These are phyloP conservation scores for Oryctolagus cuniculus DNA, from an alignment of 2,113 vertebrate genomes.

Conservation along the genomic window DNA sequence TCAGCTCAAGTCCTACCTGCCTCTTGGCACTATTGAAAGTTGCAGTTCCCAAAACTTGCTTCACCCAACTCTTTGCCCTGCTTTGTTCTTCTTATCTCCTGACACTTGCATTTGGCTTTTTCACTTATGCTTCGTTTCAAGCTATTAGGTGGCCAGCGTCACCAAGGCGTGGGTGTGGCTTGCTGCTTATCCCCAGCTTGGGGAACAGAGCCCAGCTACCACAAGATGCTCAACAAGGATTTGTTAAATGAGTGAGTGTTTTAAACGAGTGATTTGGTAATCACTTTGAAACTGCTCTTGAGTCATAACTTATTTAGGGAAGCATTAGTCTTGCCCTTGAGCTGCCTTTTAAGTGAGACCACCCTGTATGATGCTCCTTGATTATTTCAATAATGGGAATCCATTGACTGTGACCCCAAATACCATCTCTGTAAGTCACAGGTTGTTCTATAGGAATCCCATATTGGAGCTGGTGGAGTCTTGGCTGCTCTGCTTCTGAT, in stretches of 20 bases:
- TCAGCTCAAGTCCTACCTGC: not conserved
- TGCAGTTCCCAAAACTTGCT: not conserved
- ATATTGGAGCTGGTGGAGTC: too few relatives aligned
- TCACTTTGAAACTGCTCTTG: not conserved
- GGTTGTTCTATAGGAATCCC: not conserved
- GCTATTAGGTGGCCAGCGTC: not conserved
- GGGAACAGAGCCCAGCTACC: not conserved
- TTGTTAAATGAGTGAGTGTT: not conserved
- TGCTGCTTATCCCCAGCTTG: not conserved
- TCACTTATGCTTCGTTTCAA: not conserved
- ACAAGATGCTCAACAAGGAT: not conserved
- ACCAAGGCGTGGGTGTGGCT: not conserved
- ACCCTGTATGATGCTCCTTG: not conserved
- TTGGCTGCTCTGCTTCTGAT: too few relatives aligned
- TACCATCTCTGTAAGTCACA: not conserved
- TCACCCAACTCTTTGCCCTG: not conserved
- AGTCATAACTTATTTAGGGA: not conserved
- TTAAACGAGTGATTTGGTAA: constrained; percentile 3
- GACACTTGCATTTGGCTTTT: not conserved
- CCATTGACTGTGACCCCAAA: not conserved
- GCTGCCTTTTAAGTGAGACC: not conserved
- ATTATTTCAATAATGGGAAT: constrained; percentile 17
- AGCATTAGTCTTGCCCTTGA: not conserved
- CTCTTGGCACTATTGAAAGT: not conserved
- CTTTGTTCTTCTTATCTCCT: not conserved